phyloP scores from a whole-genome alignment of 37 sponge, comb jelly and placozoan species.

The Aphrocallistes beatrix region DNA sequence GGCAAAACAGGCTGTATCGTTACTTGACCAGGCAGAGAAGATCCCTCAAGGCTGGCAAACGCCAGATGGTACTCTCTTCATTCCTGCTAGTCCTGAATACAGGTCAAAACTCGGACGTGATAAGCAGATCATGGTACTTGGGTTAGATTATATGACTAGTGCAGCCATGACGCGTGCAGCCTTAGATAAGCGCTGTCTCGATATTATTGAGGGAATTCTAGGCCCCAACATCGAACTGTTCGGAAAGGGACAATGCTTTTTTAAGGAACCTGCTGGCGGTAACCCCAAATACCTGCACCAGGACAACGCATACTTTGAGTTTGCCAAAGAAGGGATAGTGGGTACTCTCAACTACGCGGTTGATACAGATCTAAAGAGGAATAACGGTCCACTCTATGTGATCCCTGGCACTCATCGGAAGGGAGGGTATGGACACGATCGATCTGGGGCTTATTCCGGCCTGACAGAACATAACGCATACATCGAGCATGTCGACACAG shows the following conservation, averaged over 20 bases:
- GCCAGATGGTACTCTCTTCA: conserved; percentile 24
- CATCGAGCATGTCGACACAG: conserved; percentile 22
- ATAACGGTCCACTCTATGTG: conserved; percentile 20
- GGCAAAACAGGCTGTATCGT: conserved; percentile 15
- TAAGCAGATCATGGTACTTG: conserved; percentile 19
- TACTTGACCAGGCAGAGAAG: background rate
- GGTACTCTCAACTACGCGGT: conserved; percentile 23
- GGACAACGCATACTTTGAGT: conserved; percentile 28
- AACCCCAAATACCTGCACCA: conserved; percentile 24
- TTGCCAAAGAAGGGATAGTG: conserved; percentile 23
- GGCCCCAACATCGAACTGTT: conserved; percentile 29
- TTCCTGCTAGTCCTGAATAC: conserved; percentile 6
- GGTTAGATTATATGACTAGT: conserved; percentile 10
- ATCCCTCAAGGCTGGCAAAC: conserved; percentile 22
- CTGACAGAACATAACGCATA: background rate
- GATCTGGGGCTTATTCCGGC: background rate
- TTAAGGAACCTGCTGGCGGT: conserved; percentile 22
- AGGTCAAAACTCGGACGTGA: background rate
- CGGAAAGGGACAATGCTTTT: conserved; percentile 24
- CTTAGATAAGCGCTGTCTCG: conserved; percentile 19
- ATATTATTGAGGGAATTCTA: conserved; percentile 6
- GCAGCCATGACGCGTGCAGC: conserved; percentile 19
- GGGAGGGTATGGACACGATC: background rate
- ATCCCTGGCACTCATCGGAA: background rate
- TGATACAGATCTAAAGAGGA: conserved; percentile 18